Conservation (phyloP, 1,140 invertebrate genomes). For the Octopus sinensis region DNA sequence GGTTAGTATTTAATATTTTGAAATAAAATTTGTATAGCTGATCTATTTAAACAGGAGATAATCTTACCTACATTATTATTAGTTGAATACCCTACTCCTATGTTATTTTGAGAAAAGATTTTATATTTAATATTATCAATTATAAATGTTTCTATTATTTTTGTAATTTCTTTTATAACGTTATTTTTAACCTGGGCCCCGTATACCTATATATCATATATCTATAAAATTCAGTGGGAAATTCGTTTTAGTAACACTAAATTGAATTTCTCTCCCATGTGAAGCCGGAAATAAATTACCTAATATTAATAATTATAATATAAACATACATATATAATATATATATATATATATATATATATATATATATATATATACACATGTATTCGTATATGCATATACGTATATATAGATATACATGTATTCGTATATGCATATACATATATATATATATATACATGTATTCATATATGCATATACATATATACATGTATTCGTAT, state of each 20-base stretch:
- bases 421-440: not conserved
- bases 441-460: slow-evolving; percentile 9
- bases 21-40: too few relatives aligned
- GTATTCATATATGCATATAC: slow-evolving; percentile 12
- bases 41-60: too few relatives aligned
- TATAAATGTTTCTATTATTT: too few relatives aligned
- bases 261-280: not conserved
- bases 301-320: not conserved
- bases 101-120: too few relatives aligned
- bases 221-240: not conserved
- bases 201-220: not conserved
- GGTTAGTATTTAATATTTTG: too few relatives aligned
- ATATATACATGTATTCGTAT: slow-evolving; percentile 16
- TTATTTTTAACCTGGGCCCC: too few relatives aligned
- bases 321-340: not conserved
- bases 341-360: too few relatives aligned
- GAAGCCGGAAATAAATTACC: not conserved
- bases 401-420: slow-evolving; percentile 13
- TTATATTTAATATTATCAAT: too few relatives aligned
- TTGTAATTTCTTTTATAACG: too few relatives aligned
- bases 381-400: slow-evolving; percentile 17
- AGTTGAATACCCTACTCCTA: too few relatives aligned
- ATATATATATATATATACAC: too few relatives aligned
- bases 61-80: too few relatives aligned
- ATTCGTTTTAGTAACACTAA: not conserved